phyloP scores from a whole-genome alignment of 2,797 vertebrate species.

The Microctenopoma steveboyesi region DNA sequence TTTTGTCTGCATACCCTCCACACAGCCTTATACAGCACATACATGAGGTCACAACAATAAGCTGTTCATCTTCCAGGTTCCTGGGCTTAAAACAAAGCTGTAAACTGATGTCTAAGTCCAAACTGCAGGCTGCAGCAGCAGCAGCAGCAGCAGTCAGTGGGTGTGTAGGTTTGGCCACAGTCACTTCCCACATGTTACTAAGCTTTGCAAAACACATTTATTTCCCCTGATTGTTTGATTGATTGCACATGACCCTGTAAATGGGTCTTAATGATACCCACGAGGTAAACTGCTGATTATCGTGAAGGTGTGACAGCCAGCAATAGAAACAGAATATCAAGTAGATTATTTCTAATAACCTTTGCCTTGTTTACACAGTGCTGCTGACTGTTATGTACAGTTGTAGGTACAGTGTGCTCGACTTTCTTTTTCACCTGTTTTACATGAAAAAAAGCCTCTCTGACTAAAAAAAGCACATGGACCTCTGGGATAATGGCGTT shows the following conservation, averaged over 20 bases:
- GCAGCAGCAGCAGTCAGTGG: slow-evolving; percentile 26
- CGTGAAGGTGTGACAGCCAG: not conserved
- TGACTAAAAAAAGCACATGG: not conserved
- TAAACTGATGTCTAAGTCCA: slow-evolving; percentile 27
- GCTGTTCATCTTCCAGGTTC: slow-evolving; percentile 16
- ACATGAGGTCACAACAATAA: not conserved
- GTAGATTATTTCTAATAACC: not conserved
- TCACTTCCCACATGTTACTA: not conserved
- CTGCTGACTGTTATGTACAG: not conserved
- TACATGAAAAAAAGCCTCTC: not conserved
- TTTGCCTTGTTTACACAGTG: slow-evolving; percentile 1
- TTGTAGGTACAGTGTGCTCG: not conserved
- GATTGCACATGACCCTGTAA: slow-evolving; percentile 17
- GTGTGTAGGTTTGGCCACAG: slow-evolving; percentile 13
- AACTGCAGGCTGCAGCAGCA: slow-evolving; percentile 21
- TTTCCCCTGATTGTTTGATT: slow-evolving; percentile 31
- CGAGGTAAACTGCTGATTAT: slow-evolving; percentile 37
- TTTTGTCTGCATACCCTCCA: too few species aligned
- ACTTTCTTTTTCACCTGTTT: not conserved
- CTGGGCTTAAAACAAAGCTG: slow-evolving; percentile 27
- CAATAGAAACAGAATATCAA: slow-evolving; percentile 19
- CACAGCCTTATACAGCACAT: not conserved
- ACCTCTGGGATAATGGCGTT: slow-evolving; percentile 6
- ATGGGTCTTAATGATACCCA: slow-evolving; percentile 31
- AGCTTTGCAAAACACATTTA: slow-evolving; percentile 14